These are phyloP conservation scores for Schrankia costaestrigalis DNA, from an alignment of 2,888 invertebrate species.

Conservation along the genomic window DNA sequence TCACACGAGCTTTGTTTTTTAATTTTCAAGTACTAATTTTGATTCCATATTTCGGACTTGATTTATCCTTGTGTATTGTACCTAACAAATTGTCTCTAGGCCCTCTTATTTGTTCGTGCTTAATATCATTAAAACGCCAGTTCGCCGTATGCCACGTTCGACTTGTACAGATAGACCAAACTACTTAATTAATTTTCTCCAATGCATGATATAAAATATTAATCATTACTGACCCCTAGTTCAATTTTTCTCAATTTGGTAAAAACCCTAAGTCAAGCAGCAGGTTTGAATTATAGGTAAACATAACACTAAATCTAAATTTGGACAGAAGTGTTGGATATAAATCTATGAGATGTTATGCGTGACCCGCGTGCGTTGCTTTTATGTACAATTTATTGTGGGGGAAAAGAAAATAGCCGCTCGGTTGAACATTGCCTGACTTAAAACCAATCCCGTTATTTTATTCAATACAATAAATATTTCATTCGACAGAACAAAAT, in stretches of 20 bases:
- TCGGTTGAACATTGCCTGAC: conserved; percentile 47
- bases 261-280: conserved; percentile 37
- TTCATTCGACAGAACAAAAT: conserved; percentile 30
- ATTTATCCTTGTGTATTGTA: too few relatives aligned
- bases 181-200: conserved; percentile 12
- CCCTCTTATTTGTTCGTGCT: too few relatives aligned
- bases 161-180: too few relatives aligned
- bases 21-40: too few relatives aligned
- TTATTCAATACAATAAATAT: conserved; percentile 37
- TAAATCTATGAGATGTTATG: conserved; percentile 77
- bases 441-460: conserved; percentile 42
- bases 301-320: conserved; percentile 78
- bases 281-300: conserved; percentile 60
- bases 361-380: conserved; percentile 71
- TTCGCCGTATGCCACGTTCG: too few relatives aligned
- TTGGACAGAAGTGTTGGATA: conserved; percentile 76
- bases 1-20: too few relatives aligned
- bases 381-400: conserved; percentile 73
- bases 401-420: conserved; percentile 53
- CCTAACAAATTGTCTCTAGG: too few relatives aligned
- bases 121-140: too few relatives aligned
- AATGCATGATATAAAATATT: conserved; percentile 24
- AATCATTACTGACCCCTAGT: conserved; percentile 24
- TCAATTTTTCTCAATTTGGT: conserved; percentile 42
- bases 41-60: too few relatives aligned